A percentile compares a stretch with the other conserved stretches of the same genome.
These are phyloP conservation scores for Spea bombifrons DNA, from an alignment of 2,113 vertebrate genomes.

Conservation along the genomic window DNA sequence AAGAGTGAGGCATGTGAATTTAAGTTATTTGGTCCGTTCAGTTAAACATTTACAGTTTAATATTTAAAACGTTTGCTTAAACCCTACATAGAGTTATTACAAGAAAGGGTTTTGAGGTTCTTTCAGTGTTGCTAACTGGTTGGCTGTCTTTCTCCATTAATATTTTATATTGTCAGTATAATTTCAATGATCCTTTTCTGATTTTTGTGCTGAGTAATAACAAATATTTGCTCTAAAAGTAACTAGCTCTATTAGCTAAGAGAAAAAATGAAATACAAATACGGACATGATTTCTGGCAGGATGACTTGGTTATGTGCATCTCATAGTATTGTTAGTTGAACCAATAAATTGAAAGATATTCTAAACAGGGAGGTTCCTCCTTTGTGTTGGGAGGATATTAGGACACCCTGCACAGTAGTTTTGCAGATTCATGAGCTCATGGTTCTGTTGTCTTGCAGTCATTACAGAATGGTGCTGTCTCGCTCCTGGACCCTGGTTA, in stretches of 20 bases:
- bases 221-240: constrained; percentile 4
- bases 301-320: not conserved
- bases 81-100: no score
- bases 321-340: not conserved
- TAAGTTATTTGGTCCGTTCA: no score
- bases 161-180: not conserved
- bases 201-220: not conserved
- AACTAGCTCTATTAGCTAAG: not conserved
- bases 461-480: constrained; percentile 66
- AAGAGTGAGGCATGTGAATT: no score
- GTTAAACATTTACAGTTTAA: no score
- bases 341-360: not conserved
- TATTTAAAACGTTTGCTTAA: no score
- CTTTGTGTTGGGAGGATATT: not conserved
- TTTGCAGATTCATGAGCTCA: not conserved
- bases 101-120: no score
- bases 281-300: constrained; percentile 4
- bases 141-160: no score
- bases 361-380: not conserved
- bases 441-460: not conserved
- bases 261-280: not conserved
- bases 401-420: not conserved
- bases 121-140: no score
- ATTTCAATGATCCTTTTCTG: not conserved
- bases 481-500: constrained; percentile 72